These are phyloP conservation scores for Axis porcinus DNA, from an alignment of 2,113 vertebrate species.

Conservation along the genomic window DNA sequence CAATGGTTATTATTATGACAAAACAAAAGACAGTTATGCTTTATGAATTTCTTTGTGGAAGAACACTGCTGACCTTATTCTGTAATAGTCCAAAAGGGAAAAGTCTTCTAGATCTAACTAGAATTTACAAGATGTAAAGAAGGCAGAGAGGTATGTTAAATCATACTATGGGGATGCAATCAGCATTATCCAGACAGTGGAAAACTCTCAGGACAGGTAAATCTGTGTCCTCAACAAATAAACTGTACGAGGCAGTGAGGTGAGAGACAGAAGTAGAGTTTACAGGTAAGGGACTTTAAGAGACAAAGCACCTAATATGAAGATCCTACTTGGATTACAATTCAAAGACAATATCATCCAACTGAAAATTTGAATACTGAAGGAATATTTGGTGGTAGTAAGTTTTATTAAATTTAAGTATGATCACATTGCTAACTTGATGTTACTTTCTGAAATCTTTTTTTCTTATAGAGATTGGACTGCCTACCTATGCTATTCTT, in stretches of 20 bases:
- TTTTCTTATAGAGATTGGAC: neutral
- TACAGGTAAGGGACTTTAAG: neutral
- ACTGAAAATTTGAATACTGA: neutral
- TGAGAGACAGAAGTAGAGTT: neutral
- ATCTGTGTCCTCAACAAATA: neutral
- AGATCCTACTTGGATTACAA: neutral
- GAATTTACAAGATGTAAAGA: neutral
- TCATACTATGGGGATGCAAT: neutral
- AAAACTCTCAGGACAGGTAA: neutral
- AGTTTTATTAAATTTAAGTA: neutral
- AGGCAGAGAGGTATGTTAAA: neutral
- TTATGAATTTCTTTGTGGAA: neutral
- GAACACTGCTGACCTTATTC: neutral
- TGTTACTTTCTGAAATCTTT: neutral
- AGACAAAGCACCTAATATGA: neutral
- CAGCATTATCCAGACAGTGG: neutral
- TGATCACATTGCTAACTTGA: neutral
- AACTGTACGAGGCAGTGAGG: neutral
- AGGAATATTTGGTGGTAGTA: neutral
- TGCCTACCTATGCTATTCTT: neutral
- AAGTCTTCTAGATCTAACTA: neutral
- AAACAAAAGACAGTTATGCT: neutral
- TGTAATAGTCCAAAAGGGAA: neutral
- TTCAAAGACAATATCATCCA: neutral
- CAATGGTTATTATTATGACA: neutral